A percentile compares a stretch with the other conserved stretches of the same genome.
These are phyloP conservation scores for Blastobasis lacticolella DNA, from an alignment of 2,888 invertebrate species.

Conservation along the genomic window DNA sequence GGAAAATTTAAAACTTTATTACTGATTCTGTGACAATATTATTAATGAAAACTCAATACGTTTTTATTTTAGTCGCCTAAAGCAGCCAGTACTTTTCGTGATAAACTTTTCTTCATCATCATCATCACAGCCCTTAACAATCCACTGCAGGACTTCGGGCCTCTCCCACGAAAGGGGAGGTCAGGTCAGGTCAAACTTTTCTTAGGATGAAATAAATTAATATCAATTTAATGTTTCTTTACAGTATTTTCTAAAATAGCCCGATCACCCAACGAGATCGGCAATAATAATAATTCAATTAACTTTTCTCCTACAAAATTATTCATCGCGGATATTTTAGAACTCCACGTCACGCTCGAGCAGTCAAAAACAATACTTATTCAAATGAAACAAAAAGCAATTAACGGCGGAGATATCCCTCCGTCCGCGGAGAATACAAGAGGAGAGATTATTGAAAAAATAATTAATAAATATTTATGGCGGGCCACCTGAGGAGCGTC, in stretches of 20 bases:
- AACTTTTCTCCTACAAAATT: slow-evolving; percentile 49
- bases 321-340: slow-evolving; percentile 64
- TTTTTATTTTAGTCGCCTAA: no score
- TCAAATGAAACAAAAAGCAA: slow-evolving; percentile 75
- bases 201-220: no score
- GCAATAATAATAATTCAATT: slow-evolving; percentile 49
- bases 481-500: slow-evolving; percentile 66
- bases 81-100: no score
- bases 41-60: no score
- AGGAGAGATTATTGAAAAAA: slow-evolving; percentile 74
- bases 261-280: neutral
- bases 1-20: no score
- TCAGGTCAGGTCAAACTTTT: no score
- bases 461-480: slow-evolving; percentile 75
- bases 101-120: no score
- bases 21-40: no score
- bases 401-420: slow-evolving; percentile 70
- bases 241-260: neutral
- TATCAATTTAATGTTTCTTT: no score
- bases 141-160: no score
- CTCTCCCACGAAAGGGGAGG: no score
- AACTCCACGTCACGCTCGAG: slow-evolving; percentile 57
- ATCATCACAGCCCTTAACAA: no score
- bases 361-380: slow-evolving; percentile 74
- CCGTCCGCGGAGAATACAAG: slow-evolving; percentile 61